These are phyloP conservation scores for Chaetodon trifasciatus DNA, from an alignment of 2,797 vertebrate genomes.

Conservation along the genomic window DNA sequence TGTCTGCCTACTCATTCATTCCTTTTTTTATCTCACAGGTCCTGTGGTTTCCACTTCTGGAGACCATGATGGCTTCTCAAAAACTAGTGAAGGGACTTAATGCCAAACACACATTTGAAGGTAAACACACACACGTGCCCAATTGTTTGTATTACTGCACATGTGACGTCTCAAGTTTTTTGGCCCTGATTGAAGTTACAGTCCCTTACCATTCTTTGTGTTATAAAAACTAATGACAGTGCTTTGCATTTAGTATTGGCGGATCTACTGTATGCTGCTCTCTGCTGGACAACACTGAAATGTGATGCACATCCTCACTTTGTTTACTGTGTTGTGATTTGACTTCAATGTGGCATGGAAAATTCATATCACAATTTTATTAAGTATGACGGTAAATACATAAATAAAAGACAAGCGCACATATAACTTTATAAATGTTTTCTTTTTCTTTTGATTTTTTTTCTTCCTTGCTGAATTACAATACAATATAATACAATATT, in stretches of 20 bases:
- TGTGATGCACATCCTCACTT: not conserved
- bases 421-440: too few species aligned
- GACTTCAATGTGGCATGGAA: too few species aligned
- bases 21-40: constrained; percentile 76
- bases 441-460: too few species aligned
- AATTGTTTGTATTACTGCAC: not conserved
- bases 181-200: not conserved
- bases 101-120: constrained; percentile 84
- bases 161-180: not conserved
- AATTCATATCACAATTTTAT: not conserved
- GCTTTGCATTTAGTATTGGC: not conserved
- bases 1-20: not conserved
- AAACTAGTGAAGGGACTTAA: constrained; percentile 85
- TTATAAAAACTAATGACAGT: not conserved
- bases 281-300: not conserved
- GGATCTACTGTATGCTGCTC: not conserved
- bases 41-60: constrained; percentile 95
- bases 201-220: not conserved
- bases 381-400: too few species aligned
- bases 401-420: too few species aligned
- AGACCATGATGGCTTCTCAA: constrained; percentile 96
- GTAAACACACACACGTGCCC: constrained; percentile 71
- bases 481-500: too few species aligned
- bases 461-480: not conserved
- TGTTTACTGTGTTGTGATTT: not conserved